These are phyloP conservation scores for Thymelicus lineola DNA, from an alignment of 2,888 invertebrate species.

Conservation along the genomic window DNA sequence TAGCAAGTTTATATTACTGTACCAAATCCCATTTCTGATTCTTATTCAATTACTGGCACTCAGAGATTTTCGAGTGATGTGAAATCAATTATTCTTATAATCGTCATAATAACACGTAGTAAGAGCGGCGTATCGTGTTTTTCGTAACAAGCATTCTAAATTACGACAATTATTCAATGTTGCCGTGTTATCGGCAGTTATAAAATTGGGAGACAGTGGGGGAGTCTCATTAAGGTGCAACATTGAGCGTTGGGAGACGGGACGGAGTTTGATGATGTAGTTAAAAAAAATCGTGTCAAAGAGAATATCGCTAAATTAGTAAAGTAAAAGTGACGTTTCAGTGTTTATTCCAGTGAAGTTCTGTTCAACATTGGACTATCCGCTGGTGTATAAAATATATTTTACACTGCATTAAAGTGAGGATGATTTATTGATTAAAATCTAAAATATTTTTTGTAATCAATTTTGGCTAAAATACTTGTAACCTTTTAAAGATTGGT, in stretches of 20 bases:
- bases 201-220: slow-evolving; percentile 70
- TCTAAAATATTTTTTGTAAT: too few species aligned
- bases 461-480: too few species aligned
- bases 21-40: too few species aligned
- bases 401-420: too few species aligned
- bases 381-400: too few species aligned
- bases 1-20: too few species aligned
- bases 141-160: slow-evolving; percentile 78
- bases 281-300: slow-evolving; percentile 48
- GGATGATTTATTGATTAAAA: too few species aligned
- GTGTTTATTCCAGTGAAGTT: neutral
- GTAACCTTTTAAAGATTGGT: too few species aligned
- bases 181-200: slow-evolving; percentile 79
- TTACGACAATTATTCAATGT: slow-evolving; percentile 84
- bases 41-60: too few species aligned
- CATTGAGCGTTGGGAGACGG: slow-evolving; percentile 39
- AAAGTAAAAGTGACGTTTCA: neutral
- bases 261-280: slow-evolving; percentile 49
- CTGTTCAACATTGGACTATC: neutral
- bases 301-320: slow-evolving; percentile 5
- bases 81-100: slow-evolving; percentile 22
- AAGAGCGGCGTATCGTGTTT: slow-evolving; percentile 71
- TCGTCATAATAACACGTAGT: slow-evolving; percentile 67
- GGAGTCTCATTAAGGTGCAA: slow-evolving; percentile 71
- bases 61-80: neutral